These are phyloP conservation scores for Pinna nobilis DNA, from an alignment of 1,140 invertebrate species.

Conservation along the genomic window DNA sequence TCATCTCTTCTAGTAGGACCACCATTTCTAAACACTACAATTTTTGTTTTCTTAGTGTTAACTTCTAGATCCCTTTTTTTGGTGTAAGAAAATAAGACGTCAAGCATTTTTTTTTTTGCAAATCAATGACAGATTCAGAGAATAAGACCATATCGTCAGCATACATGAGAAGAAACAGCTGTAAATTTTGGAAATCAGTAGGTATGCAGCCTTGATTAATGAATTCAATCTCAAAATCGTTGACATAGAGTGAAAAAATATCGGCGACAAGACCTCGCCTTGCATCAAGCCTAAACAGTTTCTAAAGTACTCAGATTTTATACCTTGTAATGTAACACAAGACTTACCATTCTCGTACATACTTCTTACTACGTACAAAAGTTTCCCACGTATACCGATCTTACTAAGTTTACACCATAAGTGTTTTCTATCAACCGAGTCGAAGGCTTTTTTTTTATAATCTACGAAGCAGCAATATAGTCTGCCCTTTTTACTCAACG, in stretches of 20 bases:
- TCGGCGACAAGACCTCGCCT: constrained; percentile 31
- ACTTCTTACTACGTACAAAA: constrained; percentile 30
- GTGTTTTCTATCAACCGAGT: constrained; percentile 6
- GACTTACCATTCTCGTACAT: constrained; percentile 36
- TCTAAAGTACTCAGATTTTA: constrained; percentile 21
- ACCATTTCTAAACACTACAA: no score
- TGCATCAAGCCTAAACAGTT: constrained; percentile 25
- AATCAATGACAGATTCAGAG: no score
- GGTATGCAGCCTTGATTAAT: background rate
- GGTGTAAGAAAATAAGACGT: no score
- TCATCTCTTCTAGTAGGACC: no score
- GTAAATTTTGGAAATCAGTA: background rate
- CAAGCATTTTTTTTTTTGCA: no score
- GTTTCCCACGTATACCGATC: constrained; percentile 30
- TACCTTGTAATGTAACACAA: constrained; percentile 24
- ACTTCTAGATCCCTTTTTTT: no score
- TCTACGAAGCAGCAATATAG: no score
- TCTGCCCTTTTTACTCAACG: no score
- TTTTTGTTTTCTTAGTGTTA: no score
- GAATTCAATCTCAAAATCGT: no score
- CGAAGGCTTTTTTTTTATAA: constrained; percentile 30
- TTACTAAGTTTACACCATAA: constrained; percentile 30
- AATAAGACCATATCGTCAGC: no score
- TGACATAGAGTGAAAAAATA: constrained; percentile 42
- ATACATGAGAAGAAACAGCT: no score